phyloP scores from a whole-genome alignment of 2,113 vertebrate genomes.

The Fulica atra region DNA sequence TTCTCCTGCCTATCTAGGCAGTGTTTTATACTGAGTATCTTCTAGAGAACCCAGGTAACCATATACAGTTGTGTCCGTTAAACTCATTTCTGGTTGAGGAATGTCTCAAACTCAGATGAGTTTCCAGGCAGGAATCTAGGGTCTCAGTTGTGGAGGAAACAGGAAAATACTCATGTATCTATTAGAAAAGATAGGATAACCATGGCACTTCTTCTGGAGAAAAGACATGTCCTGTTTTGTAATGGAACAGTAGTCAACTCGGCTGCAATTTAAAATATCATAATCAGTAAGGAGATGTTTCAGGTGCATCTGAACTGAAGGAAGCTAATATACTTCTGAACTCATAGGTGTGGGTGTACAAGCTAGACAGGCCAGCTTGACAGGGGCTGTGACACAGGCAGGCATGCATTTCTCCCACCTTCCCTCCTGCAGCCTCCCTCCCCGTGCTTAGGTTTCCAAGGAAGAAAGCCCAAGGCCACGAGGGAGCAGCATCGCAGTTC shows the following conservation, averaged over 20 bases:
- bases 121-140: neutral
- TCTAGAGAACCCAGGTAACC: neutral
- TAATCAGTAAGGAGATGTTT: neutral
- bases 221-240: neutral
- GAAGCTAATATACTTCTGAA: neutral
- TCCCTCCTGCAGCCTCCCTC: neutral
- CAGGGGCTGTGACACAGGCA: neutral
- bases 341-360: neutral
- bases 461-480: neutral
- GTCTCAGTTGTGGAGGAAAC: neutral
- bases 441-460: neutral
- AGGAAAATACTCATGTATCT: neutral
- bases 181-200: neutral
- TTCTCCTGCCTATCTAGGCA: neutral
- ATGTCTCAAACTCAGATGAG: neutral
- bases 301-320: no score
- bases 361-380: neutral
- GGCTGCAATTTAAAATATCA: neutral
- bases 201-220: neutral
- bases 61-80: neutral
- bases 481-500: neutral
- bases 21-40: neutral
- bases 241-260: neutral
- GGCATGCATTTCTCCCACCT: neutral
- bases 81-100: neutral